A percentile compares a stretch with the other conserved stretches of the same genome.
phyloP scores from a whole-genome alignment of 2,888 invertebrate species.

The Pollenia amentaria region DNA sequence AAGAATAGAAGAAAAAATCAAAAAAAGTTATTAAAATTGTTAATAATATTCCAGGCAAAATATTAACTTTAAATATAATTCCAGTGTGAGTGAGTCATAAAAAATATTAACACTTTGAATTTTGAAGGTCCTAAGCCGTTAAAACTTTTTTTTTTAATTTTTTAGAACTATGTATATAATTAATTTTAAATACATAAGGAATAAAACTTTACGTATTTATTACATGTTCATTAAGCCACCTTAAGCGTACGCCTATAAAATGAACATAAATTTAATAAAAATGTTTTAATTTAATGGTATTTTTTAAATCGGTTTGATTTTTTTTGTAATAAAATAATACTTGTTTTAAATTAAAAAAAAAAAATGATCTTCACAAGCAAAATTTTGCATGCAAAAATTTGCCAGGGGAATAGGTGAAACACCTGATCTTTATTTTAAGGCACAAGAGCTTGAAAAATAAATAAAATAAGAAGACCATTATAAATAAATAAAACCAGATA shows the following conservation, averaged over 20 bases:
- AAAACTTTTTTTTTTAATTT: background rate
- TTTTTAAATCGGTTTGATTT: background rate
- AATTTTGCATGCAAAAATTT: no score
- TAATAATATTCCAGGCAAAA: background rate
- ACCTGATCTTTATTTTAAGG: no score
- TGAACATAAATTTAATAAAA: background rate
- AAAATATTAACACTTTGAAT: background rate
- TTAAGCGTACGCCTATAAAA: background rate
- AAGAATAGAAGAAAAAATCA: background rate
- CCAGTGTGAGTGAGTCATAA: background rate
- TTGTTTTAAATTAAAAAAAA: background rate
- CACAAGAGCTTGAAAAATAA: no score
- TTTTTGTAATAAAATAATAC: background rate
- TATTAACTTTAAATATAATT: background rate
- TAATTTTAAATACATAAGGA: slow-evolving; percentile 11
- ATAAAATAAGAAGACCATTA: no score
- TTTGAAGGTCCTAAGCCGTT: slow-evolving; percentile 12
- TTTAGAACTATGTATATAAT: background rate
- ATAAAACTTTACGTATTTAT: slow-evolving; percentile 10
- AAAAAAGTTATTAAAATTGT: background rate
- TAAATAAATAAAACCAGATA: no score
- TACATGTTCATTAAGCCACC: background rate
- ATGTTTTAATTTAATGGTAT: slow-evolving; percentile 13
- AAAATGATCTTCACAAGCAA: background rate
- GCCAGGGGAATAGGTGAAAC: no score